These are phyloP conservation scores for Caradrina clavipalpis DNA, from an alignment of 2,888 invertebrate genomes.

Conservation along the genomic window DNA sequence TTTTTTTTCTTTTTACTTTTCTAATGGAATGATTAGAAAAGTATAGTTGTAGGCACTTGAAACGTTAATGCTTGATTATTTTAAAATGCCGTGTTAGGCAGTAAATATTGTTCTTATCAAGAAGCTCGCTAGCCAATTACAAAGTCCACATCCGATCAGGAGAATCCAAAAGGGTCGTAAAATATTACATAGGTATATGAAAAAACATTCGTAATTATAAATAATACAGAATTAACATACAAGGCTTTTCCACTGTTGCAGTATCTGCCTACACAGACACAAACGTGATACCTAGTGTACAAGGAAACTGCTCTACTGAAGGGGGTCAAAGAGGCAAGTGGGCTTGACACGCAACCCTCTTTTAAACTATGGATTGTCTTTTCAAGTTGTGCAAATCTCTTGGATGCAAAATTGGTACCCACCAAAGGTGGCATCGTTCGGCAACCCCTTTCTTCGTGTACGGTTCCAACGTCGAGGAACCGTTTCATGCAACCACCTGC, in stretches of 20 bases:
- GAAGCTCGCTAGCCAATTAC: not conserved
- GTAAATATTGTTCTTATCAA: not conserved
- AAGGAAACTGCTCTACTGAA: conserved; percentile 75
- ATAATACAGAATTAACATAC: not conserved
- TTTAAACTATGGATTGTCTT: conserved; percentile 41
- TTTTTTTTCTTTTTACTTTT: too few relatives aligned
- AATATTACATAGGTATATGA: conserved; percentile 21
- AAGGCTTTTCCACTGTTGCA: conserved; percentile 68
- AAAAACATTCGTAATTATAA: conserved; percentile 28
- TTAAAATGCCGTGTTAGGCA: too few relatives aligned
- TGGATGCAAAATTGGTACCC: conserved; percentile 67
- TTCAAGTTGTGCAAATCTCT: conserved; percentile 65
- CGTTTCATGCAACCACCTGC: conserved; percentile 70
- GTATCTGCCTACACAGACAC: conserved; percentile 71
- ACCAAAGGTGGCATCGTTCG: conserved; percentile 63
- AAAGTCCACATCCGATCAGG: not conserved
- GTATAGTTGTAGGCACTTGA: too few relatives aligned
- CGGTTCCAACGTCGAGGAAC: conserved; percentile 68
- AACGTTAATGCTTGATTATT: too few relatives aligned
- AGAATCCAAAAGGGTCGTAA: not conserved
- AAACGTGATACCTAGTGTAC: conserved; percentile 76
- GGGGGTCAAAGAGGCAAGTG: conserved; percentile 75
- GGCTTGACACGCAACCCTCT: conserved; percentile 74
- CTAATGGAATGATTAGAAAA: too few relatives aligned
- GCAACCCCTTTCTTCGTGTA: conserved; percentile 75